Evolutionary conservation across 2,888 invertebrate genomes (phyloP).

Genomic region (Acanthosepion lycidas): DNA sequence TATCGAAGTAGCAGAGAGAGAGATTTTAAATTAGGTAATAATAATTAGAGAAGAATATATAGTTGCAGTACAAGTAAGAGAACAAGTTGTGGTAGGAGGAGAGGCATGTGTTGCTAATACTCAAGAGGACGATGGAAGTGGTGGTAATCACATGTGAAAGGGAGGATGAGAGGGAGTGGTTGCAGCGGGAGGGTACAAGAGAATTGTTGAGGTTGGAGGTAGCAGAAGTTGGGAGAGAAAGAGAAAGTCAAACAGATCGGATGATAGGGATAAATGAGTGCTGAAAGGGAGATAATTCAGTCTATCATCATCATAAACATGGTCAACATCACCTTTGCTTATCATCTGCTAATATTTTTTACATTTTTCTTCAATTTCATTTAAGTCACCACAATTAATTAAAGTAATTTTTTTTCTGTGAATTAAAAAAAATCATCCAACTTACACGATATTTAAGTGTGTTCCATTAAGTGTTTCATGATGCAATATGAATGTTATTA

Average conservation of each 20-base stretch:
- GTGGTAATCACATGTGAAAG: not conserved
- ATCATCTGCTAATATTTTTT: not conserved
- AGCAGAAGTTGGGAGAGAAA: not conserved
- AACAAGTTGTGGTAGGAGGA: not conserved
- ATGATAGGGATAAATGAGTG: not conserved
- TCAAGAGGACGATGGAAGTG: not conserved
- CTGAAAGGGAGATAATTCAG: constrained; percentile 1
- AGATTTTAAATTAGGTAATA: not conserved
- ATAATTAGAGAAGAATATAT: not conserved
- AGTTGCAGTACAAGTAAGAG: not conserved
- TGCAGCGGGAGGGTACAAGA: not conserved
- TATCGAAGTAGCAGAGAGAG: not conserved
- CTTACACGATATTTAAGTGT: not conserved
- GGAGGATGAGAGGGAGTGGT: not conserved
- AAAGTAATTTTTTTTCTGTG: not conserved
- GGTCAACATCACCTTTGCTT: not conserved
- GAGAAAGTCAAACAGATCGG: not conserved
- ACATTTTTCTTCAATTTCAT: not conserved
- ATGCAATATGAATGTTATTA: not conserved
- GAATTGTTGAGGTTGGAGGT: not conserved
- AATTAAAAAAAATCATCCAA: not conserved
- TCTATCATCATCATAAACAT: not conserved
- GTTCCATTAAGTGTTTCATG: not conserved
- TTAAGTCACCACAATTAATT: not conserved
- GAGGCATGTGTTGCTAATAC: constrained; percentile 24